These are phyloP conservation scores for Drepanosiphum platanoidis DNA, from an alignment of 2,888 invertebrate species.

Conservation along the genomic window DNA sequence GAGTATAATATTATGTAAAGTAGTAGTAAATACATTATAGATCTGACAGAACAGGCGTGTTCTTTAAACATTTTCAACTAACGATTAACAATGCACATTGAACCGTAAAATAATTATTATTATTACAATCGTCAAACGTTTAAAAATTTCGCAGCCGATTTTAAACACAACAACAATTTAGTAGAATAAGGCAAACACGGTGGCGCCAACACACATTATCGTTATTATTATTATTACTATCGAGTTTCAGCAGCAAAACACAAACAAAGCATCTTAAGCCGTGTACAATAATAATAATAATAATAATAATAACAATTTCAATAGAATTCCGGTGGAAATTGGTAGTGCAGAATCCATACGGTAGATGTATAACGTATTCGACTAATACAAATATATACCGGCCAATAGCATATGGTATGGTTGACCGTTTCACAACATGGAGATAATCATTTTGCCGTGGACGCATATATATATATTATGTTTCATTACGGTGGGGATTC, in stretches of 20 bases:
- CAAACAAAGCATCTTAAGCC: neutral
- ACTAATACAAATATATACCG: neutral
- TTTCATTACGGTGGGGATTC: too few species aligned
- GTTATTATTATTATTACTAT: neutral
- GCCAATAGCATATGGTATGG: neutral
- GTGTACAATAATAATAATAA: neutral
- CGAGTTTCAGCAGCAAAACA: neutral
- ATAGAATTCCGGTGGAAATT: neutral
- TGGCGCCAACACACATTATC: neutral
- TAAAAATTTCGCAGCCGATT: neutral
- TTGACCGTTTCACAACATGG: neutral
- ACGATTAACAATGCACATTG: neutral
- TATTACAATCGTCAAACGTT: neutral
- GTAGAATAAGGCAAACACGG: constrained; percentile 14
- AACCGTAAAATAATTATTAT: too few species aligned
- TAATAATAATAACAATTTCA: neutral
- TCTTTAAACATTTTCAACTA: neutral
- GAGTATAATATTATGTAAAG: neutral
- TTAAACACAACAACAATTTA: constrained; percentile 20
- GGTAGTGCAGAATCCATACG: neutral
- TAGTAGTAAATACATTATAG: constrained; percentile 5
- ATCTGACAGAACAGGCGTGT: constrained; percentile 1
- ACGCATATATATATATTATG: neutral
- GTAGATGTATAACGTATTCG: neutral
- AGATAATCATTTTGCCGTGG: neutral